Percentiles rank a stretch among this genome's conserved stretches.
Evolutionary conservation across 2,113 vertebrate species (phyloP).

Genomic region (Phrynocephalus versicolor): DNA sequence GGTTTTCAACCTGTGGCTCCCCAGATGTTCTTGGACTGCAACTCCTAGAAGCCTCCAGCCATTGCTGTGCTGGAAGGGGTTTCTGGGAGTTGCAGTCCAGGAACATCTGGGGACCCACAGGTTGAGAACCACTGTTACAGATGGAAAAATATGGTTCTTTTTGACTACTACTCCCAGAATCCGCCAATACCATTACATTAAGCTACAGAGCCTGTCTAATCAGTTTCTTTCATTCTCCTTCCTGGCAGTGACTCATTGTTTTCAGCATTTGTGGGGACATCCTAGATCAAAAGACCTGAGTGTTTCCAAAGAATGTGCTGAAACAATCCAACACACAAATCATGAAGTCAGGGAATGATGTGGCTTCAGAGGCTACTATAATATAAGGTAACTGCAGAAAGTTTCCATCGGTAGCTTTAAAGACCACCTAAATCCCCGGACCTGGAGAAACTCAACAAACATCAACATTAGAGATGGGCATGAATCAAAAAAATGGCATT

Average conservation of each 20-base stretch:
- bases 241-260: background rate
- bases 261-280: constrained; percentile 15
- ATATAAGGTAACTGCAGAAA: background rate
- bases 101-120: no score
- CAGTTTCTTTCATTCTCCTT: constrained; percentile 39
- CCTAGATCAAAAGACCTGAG: constrained; percentile 31
- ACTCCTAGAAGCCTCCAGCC: no score
- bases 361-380: background rate
- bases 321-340: background rate
- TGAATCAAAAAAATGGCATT: no score
- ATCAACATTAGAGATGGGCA: no score
- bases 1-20: no score
- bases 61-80: no score
- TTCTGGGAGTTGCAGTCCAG: no score
- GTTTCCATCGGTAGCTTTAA: background rate
- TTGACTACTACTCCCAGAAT: no score
- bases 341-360: background rate
- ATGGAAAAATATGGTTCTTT: no score
- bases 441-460: background rate
- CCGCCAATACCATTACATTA: background rate
- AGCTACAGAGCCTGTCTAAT: constrained; percentile 48
- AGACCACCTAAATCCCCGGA: rapidly evolving
- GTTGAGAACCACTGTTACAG: no score
- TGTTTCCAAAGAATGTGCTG: background rate
- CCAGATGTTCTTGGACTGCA: no score